Evolutionary conservation across 53 echinoderm and acorn worm genomes (phyloP).

Genomic region (Stichopus horrens): DNA sequence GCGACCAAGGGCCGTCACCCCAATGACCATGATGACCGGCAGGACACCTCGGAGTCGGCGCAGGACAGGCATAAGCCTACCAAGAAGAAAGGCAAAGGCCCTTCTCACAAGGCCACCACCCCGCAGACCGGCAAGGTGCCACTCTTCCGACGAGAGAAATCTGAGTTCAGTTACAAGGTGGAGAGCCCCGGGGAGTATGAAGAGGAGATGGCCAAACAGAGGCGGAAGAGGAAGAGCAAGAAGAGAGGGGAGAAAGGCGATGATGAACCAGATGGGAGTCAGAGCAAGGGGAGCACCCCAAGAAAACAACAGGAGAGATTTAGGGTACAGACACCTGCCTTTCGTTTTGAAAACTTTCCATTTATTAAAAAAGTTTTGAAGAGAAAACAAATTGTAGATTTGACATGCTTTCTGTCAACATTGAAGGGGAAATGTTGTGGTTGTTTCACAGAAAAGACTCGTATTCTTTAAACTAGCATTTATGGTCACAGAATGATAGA

Average conservation of each 20-base stretch:
- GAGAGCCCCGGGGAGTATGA: constrained; percentile 30
- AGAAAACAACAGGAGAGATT: constrained; percentile 39
- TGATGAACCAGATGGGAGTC: constrained; percentile 22
- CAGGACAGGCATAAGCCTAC: constrained; percentile 39
- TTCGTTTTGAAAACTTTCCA: background rate
- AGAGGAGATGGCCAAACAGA: constrained; percentile 35
- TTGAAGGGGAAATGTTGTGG: too few species aligned
- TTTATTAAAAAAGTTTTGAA: too few species aligned
- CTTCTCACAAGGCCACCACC: constrained; percentile 8
- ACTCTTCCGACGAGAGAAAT: constrained; percentile 35
- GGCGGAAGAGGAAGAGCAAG: constrained; percentile 44
- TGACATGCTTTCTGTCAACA: too few species aligned
- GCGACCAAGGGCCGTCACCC: background rate
- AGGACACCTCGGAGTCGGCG: constrained; percentile 43
- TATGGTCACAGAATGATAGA: too few species aligned
- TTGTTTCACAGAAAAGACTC: too few species aligned
- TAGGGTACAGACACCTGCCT: background rate
- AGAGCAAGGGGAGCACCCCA: constrained; percentile 17
- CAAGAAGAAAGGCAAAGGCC: constrained; percentile 18
- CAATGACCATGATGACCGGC: background rate
- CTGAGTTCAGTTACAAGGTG: background rate
- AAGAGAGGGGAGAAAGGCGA: constrained; percentile 44
- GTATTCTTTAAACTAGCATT: too few species aligned
- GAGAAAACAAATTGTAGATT: too few species aligned
- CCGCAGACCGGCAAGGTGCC: constrained; percentile 20